Evolutionary conservation across 2,888 invertebrate species (phyloP), one percentile per base, ranked within the genome.

Genomic region (Iselma pallidipennis): DNA sequence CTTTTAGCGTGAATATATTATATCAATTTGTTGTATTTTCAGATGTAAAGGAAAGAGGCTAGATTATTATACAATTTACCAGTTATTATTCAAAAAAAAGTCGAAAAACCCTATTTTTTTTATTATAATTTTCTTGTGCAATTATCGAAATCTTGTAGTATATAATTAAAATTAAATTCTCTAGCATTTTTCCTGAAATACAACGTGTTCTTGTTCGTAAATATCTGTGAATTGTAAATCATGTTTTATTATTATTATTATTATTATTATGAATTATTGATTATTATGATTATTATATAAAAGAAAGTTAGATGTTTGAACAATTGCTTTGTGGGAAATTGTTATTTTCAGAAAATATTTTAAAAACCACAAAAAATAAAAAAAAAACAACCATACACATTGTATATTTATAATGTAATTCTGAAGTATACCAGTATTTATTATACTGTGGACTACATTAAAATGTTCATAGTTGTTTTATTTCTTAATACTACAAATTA

Each of bases 391-490:
- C 80, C 80, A 80, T 82, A 82, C 82, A 83, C 82, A 83, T 83
- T 83, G 83, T 83, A 83, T 83, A 83, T 83, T 83, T 83, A 83
- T 83, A 83, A 83, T 83, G 83, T 83, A 83, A 82, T 82, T 82
- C 82, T 82, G 82, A 82, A 82, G 82, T 83, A 82, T 83, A 83
- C 81, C 83, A 82, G 83, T 83, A 83, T 83, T 83, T 83, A 83
- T 82, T 83, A 82, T 82, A 83, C 83, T 83, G 82, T 82, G 81
- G 81, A 82, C 78, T 81, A 81, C 80, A 80, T 80, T 79, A 79
- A 79, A 76, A 75, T 76, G 72, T 74, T 75, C 61, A 69, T 55
- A 33, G 49, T 66, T 67, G 72, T 76, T 77, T 76, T 67, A 74
- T 76, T 74, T 68, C 59, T 52, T 23, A n/a, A 1, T 45, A 10